Conservation (phyloP, 2,113 vertebrate species). For the Channa maculata region DNA sequence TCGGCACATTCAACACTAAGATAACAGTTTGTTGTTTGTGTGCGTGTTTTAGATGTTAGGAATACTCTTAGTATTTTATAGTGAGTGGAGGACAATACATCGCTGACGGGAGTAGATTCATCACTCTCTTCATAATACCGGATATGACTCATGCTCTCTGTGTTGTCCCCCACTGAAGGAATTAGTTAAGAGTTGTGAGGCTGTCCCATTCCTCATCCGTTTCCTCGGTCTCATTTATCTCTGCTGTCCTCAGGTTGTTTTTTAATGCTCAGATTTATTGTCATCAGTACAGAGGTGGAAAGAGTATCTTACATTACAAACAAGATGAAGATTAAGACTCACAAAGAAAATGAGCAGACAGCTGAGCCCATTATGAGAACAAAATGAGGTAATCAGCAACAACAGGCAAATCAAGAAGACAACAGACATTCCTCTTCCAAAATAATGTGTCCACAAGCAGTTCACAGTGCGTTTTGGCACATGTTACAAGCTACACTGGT, state of each 20-base stretch:
- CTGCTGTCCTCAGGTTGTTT: conserved; percentile 51
- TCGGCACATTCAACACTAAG: not conserved
- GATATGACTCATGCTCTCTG: conserved; percentile 68
- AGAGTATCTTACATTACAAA: conserved; percentile 53
- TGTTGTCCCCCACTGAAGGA: conserved; percentile 60
- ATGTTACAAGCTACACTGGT: not conserved
- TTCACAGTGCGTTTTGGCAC: conserved; percentile 12
- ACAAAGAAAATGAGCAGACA: conserved; percentile 26
- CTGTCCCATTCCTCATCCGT: conserved; percentile 49
- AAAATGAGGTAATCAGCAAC: conserved; percentile 52
- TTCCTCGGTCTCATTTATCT: conserved; percentile 60
- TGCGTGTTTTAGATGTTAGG: conserved; percentile 43
- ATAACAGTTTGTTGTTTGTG: conserved; percentile 2
- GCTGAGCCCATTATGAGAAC: conserved; percentile 46
- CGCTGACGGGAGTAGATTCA: conserved; percentile 65
- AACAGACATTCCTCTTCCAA: conserved; percentile 10
- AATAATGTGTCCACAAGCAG: not conserved
- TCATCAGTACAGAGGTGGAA: conserved; percentile 49
- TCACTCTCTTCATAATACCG: conserved; percentile 64
- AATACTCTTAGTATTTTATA: conserved; percentile 29
- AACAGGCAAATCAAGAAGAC: not conserved
- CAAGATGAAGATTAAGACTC: conserved; percentile 55
- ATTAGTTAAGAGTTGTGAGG: conserved; percentile 70
- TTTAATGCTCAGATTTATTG: conserved; percentile 48
- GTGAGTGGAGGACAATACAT: conserved; percentile 46